Base-by-base conservation (phyloP, 2,797 vertebrate species). In the Halcyon leucocephala region DNA sequence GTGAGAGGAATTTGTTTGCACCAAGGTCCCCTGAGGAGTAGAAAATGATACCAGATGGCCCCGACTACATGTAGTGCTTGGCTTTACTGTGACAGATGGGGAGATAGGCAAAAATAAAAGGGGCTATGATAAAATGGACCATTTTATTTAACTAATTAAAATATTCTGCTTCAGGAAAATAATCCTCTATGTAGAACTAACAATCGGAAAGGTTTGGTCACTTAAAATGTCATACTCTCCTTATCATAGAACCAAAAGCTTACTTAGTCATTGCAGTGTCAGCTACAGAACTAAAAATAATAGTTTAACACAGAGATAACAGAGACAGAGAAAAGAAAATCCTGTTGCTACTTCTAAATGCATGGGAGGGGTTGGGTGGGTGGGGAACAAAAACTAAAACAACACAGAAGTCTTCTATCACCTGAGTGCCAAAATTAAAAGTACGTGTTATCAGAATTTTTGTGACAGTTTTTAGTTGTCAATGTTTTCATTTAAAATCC, bases 41-140 rank as follows among this genome's bases (percentile, higher is more conserved):
- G 82, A 96, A 97, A 87, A 86, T 67, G 20, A 73, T 76, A 83
- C 82, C 91, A 97, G 91, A 93, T 97, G 92, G 90, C 82, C 52
- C 46, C 54, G 44, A 90, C 85, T 85, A 79, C 48, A 29, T 0
- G 2, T 42, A 84, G 26, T 35, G 61, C 64, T 96, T 94, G 57
- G 67, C 89, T 81, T 95, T 93, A 77, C 62, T 18, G 49, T 44
- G 71, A 85, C 94, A 95, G 97, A 95, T 96, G 81, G 88, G 54
- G n/a, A 90, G 24, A 92, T 12, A 82, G 46, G 66, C 82, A 83
- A 90, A 84, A 74, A 69, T 88, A 85, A 78, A 73, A 26, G 12
- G 17, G 65, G 35, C 29, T 83, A 77, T 25, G 37, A 86, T 76
- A 91, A 85, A 92, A 88, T 14, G 24, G 37, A 71, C 29, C 55